Evolutionary conservation across 1,140 invertebrate genomes (phyloP), one percentile per base, ranked within the genome.

Genomic region (Anadara kagoshimensis): DNA sequence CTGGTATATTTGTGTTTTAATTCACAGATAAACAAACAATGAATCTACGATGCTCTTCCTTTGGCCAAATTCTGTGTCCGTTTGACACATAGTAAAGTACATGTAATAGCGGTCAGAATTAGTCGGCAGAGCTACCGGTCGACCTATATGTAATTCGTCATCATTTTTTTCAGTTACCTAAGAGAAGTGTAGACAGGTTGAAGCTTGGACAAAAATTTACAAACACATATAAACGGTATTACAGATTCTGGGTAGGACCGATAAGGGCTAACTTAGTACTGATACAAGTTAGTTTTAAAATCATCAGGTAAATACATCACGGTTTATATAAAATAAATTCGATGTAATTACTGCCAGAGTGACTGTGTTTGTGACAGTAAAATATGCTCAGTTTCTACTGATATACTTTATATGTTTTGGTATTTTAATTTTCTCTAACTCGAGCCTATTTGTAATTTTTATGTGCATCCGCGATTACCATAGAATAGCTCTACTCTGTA

Each of bases 221-320:
- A 43, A 3, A 26, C 18, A 67, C 66, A 54, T 73, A 75, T 49
- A 73, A 75, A 29, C 69, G 65, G 43, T 67, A 68, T 49, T 72
- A 57, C 51, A 64, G 77, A 16, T 58, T 76, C 20, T 81, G 79
- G 79, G 20, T 65, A 14, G 76, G 76, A 14, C 74, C 74, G 3
- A 73, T 80, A 22, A 69, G 24, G 41, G 66, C 77, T 7, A 22
- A n/a, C 16, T 12, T 81, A 24, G 43, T 53, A n/a, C 24, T 81
- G 11, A 69, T 44, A 47, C 79, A 74, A 78, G 58, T 24, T 66
- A 11, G 26, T 76, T 29, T 69, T 81, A 5, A 78, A 77, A 64
- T 65, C 70, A 14, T 70, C 78, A 68, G 69, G 73, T 79, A 59
- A 11, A 45, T 36, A 69, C 26, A 69, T 64, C 44, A 43, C 29